Conservation (phyloP, 53 echinoderm and acorn worm genomes). For the Holothuria scabra region DNA sequence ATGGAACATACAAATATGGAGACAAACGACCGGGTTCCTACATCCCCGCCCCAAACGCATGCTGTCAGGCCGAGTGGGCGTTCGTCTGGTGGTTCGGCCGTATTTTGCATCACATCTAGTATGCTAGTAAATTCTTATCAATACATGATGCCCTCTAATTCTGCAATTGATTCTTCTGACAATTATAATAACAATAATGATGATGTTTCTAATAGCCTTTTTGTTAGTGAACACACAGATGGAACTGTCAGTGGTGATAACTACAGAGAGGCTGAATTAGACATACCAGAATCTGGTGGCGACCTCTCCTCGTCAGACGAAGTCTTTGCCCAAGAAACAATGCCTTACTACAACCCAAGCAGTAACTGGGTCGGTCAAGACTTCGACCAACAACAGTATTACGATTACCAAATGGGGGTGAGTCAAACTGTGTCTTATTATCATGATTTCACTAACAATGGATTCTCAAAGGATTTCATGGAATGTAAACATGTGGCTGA, state of each 20-base stretch:
- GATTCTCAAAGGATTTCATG: no score
- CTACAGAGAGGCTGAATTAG: neutral
- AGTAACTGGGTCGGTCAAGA: slow-evolving; percentile 34
- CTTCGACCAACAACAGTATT: slow-evolving; percentile 1
- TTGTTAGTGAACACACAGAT: slow-evolving; percentile 40
- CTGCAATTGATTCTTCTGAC: neutral
- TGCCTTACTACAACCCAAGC: slow-evolving; percentile 42
- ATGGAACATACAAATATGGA: no score
- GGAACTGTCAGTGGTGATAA: neutral
- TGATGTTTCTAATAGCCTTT: slow-evolving; percentile 28
- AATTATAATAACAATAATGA: slow-evolving; percentile 11
- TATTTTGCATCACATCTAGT: slow-evolving; percentile 31
- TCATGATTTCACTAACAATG: slow-evolving; percentile 24
- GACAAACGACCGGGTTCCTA: no score
- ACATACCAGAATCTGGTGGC: neutral
- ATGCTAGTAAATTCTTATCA: slow-evolving; percentile 4
- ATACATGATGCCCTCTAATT: neutral
- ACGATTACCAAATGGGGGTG: slow-evolving; percentile 19
- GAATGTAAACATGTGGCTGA: no score
- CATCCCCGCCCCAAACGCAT: no score
- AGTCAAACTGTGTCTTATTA: slow-evolving; percentile 36
- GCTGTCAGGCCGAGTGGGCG: neutral
- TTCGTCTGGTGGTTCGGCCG: slow-evolving; percentile 16
- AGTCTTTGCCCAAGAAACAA: neutral
- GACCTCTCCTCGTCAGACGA: slow-evolving; percentile 20